These are phyloP conservation scores for Sturnus vulgaris DNA, from an alignment of 2,113 vertebrate genomes.

Conservation along the genomic window DNA sequence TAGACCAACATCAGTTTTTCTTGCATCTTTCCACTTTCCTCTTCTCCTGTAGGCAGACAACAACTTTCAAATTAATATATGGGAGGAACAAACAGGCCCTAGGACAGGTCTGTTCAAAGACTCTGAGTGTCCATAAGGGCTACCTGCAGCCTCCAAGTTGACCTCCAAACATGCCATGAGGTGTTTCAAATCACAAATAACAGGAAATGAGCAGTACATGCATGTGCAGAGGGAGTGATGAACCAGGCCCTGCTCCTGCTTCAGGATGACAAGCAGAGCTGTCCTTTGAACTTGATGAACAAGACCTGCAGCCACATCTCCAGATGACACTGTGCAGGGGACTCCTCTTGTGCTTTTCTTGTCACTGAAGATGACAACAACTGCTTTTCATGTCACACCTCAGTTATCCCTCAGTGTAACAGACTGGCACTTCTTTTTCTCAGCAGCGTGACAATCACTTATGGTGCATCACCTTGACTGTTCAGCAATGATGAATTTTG, in stretches of 20 bases:
- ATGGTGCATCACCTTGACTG: background rate
- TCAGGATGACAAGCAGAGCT: background rate
- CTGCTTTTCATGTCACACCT: background rate
- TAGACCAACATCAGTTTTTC: background rate
- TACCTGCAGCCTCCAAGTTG: background rate
- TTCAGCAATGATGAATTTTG: background rate
- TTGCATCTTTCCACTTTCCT: background rate
- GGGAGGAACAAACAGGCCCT: background rate
- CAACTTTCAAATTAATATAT: background rate
- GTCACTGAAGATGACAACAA: background rate
- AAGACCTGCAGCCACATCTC: background rate
- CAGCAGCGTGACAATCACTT: background rate
- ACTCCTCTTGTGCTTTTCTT: background rate
- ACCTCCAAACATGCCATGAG: background rate
- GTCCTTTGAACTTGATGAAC: background rate
- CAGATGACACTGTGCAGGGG: background rate
- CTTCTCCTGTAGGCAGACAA: background rate
- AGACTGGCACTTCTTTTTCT: background rate
- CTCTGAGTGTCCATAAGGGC: background rate
- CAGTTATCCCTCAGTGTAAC: background rate
- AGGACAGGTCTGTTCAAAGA: background rate
- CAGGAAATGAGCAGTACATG: background rate
- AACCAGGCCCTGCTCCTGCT: background rate
- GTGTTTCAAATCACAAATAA: background rate
- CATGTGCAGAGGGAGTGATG: background rate